A percentile compares a stretch with the other conserved stretches of the same genome.
Conservation (phyloP, 2,888 invertebrate species). For the Epirrhoe tristata region DNA sequence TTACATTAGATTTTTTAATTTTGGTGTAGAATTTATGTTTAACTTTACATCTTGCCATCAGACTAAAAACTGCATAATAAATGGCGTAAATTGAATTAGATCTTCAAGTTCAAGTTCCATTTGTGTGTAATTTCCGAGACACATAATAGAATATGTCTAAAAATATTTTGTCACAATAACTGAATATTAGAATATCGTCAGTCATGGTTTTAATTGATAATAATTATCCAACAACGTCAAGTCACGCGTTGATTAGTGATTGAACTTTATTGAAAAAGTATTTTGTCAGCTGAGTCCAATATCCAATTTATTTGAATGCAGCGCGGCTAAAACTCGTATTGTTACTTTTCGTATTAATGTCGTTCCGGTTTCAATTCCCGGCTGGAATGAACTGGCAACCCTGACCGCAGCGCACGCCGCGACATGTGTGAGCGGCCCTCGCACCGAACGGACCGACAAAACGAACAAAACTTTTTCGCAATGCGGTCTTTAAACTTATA, state of each 20-base stretch:
- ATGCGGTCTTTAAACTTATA: constrained; percentile 75
- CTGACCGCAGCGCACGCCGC: constrained; percentile 55
- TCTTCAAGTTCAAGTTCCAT: too few relatives aligned
- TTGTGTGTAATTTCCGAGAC: too few relatives aligned
- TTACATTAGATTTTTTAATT: too few relatives aligned
- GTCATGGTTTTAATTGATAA: too few relatives aligned
- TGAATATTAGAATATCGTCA: too few relatives aligned
- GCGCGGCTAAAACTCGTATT: constrained; percentile 44
- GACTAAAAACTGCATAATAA: too few relatives aligned
- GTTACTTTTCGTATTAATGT: constrained; percentile 47
- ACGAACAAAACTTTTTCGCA: constrained; percentile 78
- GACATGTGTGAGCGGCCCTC: constrained; percentile 70
- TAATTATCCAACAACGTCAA: neutral
- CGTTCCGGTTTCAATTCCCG: constrained; percentile 47
- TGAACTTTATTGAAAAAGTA: constrained; percentile 39
- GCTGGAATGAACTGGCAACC: constrained; percentile 43
- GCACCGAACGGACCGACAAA: constrained; percentile 60
- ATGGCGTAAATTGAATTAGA: too few relatives aligned
- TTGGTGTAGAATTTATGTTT: too few relatives aligned
- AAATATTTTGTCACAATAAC: too few relatives aligned
- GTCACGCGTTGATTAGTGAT: neutral
- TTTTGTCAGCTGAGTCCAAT: constrained; percentile 35
- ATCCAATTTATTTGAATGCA: constrained; percentile 46
- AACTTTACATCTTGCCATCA: too few relatives aligned
- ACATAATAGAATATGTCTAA: too few relatives aligned